Conservation (phyloP, 2,113 vertebrate genomes). For the Eolophus roseicapilla region DNA sequence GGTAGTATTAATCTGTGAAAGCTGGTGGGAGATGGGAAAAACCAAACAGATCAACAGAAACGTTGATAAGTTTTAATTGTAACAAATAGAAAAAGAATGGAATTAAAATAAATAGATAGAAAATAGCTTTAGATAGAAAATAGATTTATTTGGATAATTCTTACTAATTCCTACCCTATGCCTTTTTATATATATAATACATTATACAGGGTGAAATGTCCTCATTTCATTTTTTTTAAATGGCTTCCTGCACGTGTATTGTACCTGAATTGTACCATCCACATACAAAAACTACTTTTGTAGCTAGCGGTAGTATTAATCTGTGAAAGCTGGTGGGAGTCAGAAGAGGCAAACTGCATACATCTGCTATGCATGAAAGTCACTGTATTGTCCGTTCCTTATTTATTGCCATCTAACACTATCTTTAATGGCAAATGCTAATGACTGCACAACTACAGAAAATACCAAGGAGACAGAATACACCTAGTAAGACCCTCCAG, state of each 20-base stretch:
- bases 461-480: background rate
- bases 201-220: background rate
- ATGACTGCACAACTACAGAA: background rate
- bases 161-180: background rate
- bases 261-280: background rate
- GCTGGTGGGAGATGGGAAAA: background rate
- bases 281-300: background rate
- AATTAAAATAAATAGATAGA: background rate
- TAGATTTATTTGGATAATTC: background rate
- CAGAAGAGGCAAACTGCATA: background rate
- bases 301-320: background rate
- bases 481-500: constrained; percentile 4
- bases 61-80: background rate
- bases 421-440: background rate
- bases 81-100: background rate
- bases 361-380: background rate
- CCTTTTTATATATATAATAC: background rate
- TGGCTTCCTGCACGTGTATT: background rate
- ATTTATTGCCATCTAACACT: background rate
- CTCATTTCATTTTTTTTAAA: background rate
- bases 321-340: background rate
- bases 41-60: background rate
- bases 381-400: background rate
- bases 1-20: background rate
- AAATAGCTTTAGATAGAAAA: background rate